Evolutionary conservation across 1,140 invertebrate genomes (phyloP).

Genomic region (Arion vulgaris): DNA sequence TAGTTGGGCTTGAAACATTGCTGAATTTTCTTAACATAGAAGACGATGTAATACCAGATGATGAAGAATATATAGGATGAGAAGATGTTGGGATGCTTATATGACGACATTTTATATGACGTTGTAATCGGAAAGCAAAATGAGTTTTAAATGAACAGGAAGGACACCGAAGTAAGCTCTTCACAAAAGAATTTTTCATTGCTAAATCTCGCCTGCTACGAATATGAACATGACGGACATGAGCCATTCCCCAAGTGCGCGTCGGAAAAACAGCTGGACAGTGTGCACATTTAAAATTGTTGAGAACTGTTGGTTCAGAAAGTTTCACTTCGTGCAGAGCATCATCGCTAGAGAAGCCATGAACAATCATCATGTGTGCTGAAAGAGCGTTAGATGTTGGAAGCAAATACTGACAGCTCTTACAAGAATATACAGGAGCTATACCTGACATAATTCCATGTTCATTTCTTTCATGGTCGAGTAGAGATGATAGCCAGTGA

Average conservation of each 20-base stretch:
- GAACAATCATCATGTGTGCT: slow-evolving; percentile 59
- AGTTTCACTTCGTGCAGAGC: slow-evolving; percentile 17
- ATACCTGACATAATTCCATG: slow-evolving; percentile 52
- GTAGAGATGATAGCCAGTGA: slow-evolving; percentile 89
- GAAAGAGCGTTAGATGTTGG: slow-evolving; percentile 66
- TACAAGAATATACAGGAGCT: slow-evolving; percentile 56
- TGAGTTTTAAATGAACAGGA: slow-evolving; percentile 56
- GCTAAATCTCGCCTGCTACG: slow-evolving; percentile 28
- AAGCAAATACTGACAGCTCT: slow-evolving; percentile 66
- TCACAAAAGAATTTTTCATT: slow-evolving; percentile 22
- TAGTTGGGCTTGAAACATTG: not conserved
- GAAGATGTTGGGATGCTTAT: not conserved
- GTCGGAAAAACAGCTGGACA: slow-evolving; percentile 71
- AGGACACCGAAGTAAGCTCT: slow-evolving; percentile 39
- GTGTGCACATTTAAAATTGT: slow-evolving; percentile 73
- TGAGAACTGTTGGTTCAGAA: slow-evolving; percentile 48
- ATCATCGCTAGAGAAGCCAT: slow-evolving; percentile 38
- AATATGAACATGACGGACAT: slow-evolving; percentile 50
- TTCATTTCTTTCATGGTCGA: slow-evolving; percentile 87
- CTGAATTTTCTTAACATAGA: not conserved
- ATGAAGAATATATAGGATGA: not conserved
- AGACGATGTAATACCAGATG: not conserved
- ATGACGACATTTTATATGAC: slow-evolving; percentile 56
- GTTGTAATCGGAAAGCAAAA: slow-evolving; percentile 58
- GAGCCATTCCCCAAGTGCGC: slow-evolving; percentile 52